phyloP scores from a whole-genome alignment of 2,113 vertebrate genomes.

The Pungitius pungitius region DNA sequence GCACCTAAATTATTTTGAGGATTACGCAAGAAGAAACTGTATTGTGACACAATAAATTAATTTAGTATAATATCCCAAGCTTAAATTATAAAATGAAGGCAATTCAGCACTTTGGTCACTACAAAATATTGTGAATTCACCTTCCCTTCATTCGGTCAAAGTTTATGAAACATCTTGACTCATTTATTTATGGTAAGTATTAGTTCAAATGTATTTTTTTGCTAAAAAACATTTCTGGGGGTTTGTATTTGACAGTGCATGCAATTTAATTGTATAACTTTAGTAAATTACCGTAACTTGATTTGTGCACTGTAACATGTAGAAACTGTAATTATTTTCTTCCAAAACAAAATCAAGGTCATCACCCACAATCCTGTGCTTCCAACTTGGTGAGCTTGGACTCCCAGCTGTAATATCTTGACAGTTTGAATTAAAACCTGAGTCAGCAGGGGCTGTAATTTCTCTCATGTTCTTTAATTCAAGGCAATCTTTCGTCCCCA shows the following conservation, averaged over 20 bases:
- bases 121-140: background rate
- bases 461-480: conserved; percentile 45
- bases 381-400: conserved; percentile 23
- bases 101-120: background rate
- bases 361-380: conserved; percentile 24
- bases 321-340: conserved; percentile 48
- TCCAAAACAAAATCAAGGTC: conserved; percentile 8
- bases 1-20: conserved; percentile 12
- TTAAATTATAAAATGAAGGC: background rate
- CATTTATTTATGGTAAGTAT: background rate
- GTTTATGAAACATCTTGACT: no score
- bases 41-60: background rate
- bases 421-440: conserved; percentile 51
- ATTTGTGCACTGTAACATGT: conserved; percentile 36
- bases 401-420: conserved; percentile 51
- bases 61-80: background rate
- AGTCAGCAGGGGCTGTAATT: conserved; percentile 40
- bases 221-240: background rate
- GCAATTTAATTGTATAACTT: background rate
- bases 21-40: background rate
- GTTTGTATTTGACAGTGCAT: background rate
- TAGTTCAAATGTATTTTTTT: no score
- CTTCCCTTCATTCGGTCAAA: background rate
- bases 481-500: conserved; percentile 38
- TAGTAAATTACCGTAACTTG: background rate